Conservation (phyloP, 2,888 invertebrate genomes). For the Lycocerus yunnanus region DNA sequence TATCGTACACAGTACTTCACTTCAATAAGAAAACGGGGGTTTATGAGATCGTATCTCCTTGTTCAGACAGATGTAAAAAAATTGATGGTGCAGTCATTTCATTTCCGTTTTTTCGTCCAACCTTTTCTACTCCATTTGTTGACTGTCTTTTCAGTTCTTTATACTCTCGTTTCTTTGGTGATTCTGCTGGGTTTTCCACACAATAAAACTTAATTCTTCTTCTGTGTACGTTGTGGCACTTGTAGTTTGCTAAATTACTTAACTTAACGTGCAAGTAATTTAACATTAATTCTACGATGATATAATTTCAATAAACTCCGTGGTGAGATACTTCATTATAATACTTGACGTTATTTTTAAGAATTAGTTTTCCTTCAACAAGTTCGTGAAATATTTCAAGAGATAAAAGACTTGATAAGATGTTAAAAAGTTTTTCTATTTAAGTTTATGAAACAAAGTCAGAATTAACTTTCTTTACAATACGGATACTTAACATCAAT, state of each 20-base stretch:
- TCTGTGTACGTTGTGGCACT: conserved; percentile 36
- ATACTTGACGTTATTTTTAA: background rate
- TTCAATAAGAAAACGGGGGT: conserved; percentile 21
- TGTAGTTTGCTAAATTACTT: conserved; percentile 38
- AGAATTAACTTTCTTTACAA: background rate
- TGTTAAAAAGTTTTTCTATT: background rate
- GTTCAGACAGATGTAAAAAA: conserved; percentile 32
- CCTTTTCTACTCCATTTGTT: conserved; percentile 40
- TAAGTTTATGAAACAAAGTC: background rate
- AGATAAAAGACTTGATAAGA: background rate
- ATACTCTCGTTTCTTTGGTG: conserved; percentile 34
- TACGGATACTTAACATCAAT: background rate
- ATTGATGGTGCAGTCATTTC: conserved; percentile 37
- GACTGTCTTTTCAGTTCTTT: conserved; percentile 37
- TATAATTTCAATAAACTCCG: background rate
- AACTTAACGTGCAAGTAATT: conserved; percentile 23
- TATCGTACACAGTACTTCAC: conserved; percentile 23
- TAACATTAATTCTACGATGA: background rate
- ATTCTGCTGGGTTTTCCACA: conserved; percentile 42
- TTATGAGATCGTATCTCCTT: conserved; percentile 27
- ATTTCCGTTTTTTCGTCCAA: conserved; percentile 38
- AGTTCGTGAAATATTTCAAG: background rate
- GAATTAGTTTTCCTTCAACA: background rate
- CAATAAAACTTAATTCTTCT: conserved; percentile 43
- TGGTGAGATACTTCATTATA: background rate